A percentile compares a stretch with the other conserved stretches of the same genome.
These are phyloP conservation scores for Saccostrea cuccullata DNA, from an alignment of 1,140 invertebrate species.

Conservation along the genomic window DNA sequence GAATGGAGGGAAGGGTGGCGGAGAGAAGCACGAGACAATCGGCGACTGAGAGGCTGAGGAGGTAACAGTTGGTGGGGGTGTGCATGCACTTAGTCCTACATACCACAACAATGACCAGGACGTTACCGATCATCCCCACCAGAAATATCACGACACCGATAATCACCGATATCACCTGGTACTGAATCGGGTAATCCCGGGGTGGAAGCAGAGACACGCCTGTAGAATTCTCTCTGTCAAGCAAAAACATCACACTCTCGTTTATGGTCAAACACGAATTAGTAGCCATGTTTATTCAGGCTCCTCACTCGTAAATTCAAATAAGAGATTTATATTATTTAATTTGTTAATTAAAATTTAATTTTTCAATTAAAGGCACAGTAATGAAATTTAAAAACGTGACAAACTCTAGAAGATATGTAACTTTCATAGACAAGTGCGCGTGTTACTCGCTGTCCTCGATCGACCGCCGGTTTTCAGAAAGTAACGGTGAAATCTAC, in stretches of 20 bases:
- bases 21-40: slow-evolving; percentile 90
- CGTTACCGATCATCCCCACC: slow-evolving; percentile 74
- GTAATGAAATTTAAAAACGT: not conserved
- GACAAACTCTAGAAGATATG: not conserved
- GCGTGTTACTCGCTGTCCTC: not conserved
- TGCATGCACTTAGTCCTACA: slow-evolving; percentile 79
- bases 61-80: slow-evolving; percentile 90
- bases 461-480: not conserved
- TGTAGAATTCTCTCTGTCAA: not conserved
- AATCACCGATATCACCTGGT: slow-evolving; percentile 58
- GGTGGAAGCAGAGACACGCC: not conserved
- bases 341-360: too few species aligned
- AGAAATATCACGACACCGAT: slow-evolving; percentile 67
- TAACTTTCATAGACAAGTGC: slow-evolving; percentile 7
- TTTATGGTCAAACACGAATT: not conserved
- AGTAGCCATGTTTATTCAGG: not conserved
- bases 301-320: not conserved
- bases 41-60: slow-evolving; percentile 94
- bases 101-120: slow-evolving; percentile 79
- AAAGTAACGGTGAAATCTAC: not conserved
- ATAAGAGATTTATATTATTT: too few species aligned
- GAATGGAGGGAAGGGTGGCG: slow-evolving; percentile 82
- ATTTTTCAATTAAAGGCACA: too few species aligned
- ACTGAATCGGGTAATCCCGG: slow-evolving; percentile 54
- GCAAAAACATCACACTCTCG: not conserved